phyloP scores from a whole-genome alignment of 2,113 vertebrate genomes.

The Phalacrocorax brasilianus region DNA sequence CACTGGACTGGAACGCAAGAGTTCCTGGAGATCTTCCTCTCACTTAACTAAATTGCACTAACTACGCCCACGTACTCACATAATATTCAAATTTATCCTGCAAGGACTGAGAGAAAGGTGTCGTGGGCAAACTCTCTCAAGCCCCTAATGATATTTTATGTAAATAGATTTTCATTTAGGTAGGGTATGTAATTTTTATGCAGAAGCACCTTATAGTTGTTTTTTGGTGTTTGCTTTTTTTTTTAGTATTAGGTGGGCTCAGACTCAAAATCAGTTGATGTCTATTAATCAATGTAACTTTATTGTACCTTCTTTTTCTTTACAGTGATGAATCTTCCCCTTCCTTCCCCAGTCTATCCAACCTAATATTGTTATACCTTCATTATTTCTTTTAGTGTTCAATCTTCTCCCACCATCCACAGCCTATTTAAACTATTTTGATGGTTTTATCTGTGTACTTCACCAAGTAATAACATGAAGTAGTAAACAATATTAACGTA shows the following conservation, averaged over 20 bases:
- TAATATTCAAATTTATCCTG: neutral
- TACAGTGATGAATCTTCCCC: neutral
- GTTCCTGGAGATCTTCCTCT: neutral
- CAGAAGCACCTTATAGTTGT: neutral
- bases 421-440: neutral
- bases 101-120: neutral
- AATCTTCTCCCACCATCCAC: neutral
- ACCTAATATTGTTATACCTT: neutral
- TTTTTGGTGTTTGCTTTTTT: neutral
- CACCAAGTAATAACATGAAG: neutral
- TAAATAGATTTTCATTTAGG: neutral
- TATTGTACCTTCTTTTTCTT: neutral
- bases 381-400: neutral
- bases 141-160: neutral
- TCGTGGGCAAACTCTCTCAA: neutral
- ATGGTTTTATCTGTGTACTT: neutral
- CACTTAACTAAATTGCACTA: neutral
- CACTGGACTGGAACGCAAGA: neutral
- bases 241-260: neutral
- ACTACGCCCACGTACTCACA: neutral
- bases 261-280: neutral
- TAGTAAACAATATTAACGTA: neutral
- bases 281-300: neutral
- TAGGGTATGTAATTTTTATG: neutral
- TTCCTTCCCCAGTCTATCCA: neutral